Conservation (phyloP, 2,888 invertebrate genomes). For the Villa cingulata region DNA sequence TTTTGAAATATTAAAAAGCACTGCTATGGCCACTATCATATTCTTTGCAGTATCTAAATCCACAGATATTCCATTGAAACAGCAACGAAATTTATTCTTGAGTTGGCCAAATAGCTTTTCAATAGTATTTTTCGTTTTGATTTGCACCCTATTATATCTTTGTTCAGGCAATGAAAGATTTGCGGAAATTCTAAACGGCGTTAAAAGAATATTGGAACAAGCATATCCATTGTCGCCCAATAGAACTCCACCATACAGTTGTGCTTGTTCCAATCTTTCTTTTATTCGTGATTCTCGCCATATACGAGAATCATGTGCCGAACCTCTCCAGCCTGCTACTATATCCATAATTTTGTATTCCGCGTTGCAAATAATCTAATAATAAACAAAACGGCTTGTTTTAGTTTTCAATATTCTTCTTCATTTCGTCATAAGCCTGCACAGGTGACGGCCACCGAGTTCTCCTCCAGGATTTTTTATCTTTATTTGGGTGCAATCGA, state of each 20-base stretch:
- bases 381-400: neutral
- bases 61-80: neutral
- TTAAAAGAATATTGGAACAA: neutral
- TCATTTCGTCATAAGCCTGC: neutral
- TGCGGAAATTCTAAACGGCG: neutral
- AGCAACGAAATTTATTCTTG: no score
- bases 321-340: constrained; percentile 3
- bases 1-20: neutral
- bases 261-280: neutral
- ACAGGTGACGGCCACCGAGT: neutral
- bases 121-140: neutral
- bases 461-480: constrained; percentile 4
- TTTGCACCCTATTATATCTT: neutral
- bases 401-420: no score
- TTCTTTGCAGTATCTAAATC: neutral
- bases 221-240: constrained; percentile 1
- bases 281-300: neutral
- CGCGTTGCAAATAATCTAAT: neutral
- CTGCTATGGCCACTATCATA: neutral
- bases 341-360: neutral
- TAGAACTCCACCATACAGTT: neutral
- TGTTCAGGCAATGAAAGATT: neutral
- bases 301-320: constrained; percentile 2
- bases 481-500: constrained; percentile 1
- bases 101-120: constrained; percentile 1